phyloP scores from a whole-genome alignment of 53 echinoderm and acorn worm genomes.

The Patiria pectinifera region DNA sequence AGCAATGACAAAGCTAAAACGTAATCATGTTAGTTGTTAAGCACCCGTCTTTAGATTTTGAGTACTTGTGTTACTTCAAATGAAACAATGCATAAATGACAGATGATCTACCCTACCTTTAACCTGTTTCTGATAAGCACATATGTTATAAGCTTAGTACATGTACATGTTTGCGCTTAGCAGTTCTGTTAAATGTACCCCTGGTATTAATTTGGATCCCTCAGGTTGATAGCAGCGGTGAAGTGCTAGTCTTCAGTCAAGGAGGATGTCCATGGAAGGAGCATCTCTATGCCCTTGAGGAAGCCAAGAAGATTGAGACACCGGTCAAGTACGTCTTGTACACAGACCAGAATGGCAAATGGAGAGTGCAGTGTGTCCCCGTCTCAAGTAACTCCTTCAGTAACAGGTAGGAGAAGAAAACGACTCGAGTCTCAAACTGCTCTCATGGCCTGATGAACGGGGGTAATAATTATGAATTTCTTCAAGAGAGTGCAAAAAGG shows the following conservation, averaged over 20 bases:
- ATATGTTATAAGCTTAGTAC: no score
- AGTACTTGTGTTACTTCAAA: no score
- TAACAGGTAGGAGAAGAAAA: conserved; percentile 73
- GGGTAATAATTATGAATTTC: background rate
- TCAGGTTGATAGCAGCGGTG: conserved; percentile 88
- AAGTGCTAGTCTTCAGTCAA: conserved; percentile 70
- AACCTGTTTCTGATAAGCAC: no score
- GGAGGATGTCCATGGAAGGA: conserved; percentile 97
- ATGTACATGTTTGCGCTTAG: no score
- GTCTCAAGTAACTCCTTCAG: conserved; percentile 82
- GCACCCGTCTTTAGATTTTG: no score
- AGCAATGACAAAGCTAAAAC: no score
- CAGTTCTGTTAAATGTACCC: no score
- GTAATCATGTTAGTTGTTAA: no score
- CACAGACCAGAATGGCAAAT: conserved; percentile 81
- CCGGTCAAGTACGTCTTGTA: conserved; percentile 93
- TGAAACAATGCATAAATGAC: no score
- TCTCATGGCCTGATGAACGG: background rate
- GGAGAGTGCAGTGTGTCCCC: conserved; percentile 92
- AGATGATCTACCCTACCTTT: no score
- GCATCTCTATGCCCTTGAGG: conserved; percentile 85
- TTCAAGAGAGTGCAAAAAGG: no score
- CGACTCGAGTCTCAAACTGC: background rate
- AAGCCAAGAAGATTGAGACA: conserved; percentile 70
- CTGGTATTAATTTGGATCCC: background rate